Percentiles rank a stretch among this genome's conserved stretches.
phyloP scores from a whole-genome alignment of 2,888 invertebrate species.

The Pterostichus madidus region DNA sequence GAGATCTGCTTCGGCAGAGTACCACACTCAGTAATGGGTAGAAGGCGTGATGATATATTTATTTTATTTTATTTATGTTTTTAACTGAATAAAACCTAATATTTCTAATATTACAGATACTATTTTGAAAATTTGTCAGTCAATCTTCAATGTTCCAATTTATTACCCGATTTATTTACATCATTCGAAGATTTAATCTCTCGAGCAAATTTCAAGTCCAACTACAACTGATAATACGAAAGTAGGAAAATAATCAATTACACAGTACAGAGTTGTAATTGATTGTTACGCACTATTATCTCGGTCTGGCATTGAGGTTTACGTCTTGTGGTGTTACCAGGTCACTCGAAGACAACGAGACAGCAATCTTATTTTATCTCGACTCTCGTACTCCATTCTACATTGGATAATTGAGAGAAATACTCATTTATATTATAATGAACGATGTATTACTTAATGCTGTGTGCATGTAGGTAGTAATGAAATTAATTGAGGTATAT shows the following conservation, averaged over 20 bases:
- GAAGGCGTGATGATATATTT: no score
- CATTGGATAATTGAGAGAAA: constrained; percentile 22
- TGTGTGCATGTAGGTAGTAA: not conserved
- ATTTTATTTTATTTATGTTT: no score
- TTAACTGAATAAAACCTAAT: no score
- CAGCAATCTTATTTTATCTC: constrained; percentile 36
- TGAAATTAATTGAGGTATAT: not conserved
- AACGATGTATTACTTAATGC: constrained; percentile 7
- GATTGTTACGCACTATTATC: constrained; percentile 37
- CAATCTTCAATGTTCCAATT: no score
- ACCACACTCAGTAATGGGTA: no score
- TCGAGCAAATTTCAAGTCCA: no score
- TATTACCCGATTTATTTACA: no score
- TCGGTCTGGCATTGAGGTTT: constrained; percentile 49
- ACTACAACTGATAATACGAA: no score
- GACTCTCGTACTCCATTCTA: not conserved
- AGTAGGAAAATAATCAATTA: not conserved
- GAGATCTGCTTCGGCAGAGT: no score
- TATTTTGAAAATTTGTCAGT: no score
- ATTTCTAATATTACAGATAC: no score
- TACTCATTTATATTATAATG: constrained; percentile 43
- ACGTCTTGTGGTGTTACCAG: constrained; percentile 20
- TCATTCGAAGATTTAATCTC: no score
- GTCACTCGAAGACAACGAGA: constrained; percentile 12
- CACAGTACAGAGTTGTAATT: not conserved